A percentile compares a stretch with the other conserved stretches of the same genome.
Conservation (phyloP, 2,888 invertebrate species). For the Agrotis puta region DNA sequence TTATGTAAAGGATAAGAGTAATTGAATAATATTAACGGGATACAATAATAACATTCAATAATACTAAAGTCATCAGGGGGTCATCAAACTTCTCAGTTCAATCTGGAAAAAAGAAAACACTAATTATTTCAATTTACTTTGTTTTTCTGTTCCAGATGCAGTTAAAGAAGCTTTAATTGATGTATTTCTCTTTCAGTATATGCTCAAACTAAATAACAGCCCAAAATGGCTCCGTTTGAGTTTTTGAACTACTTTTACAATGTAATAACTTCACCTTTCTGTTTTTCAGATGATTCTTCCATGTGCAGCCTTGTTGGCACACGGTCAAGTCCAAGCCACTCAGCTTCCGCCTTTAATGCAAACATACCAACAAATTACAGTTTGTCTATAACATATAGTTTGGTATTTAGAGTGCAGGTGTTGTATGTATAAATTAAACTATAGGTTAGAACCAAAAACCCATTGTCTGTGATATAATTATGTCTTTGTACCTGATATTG, state of each 20-base stretch:
- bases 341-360: conserved; percentile 91
- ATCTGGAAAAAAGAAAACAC: conserved; percentile 83
- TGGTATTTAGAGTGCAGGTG: conserved; percentile 69
- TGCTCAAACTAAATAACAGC: conserved; percentile 78
- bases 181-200: conserved; percentile 80
- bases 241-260: conserved; percentile 79
- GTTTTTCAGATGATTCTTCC: conserved; percentile 90
- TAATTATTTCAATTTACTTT: conserved; percentile 85
- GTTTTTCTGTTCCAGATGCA: conserved; percentile 89
- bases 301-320: conserved; percentile 92
- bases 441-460: conserved; percentile 41
- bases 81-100: conserved; percentile 76
- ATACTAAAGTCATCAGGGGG: conserved; percentile 67
- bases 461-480: conserved; percentile 71
- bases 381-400: conserved; percentile 73
- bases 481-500: conserved; percentile 68
- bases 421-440: conserved; percentile 57
- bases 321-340: conserved; percentile 92
- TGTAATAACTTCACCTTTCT: conserved; percentile 88
- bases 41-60: conserved; percentile 68
- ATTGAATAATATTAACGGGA: conserved; percentile 70
- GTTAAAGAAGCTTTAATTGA: conserved; percentile 85
- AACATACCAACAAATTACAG: conserved; percentile 83
- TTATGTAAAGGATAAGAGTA: conserved; percentile 71
- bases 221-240: conserved; percentile 81